These are phyloP conservation scores for Drosophila hamatofila DNA, from an alignment of 2,888 invertebrate genomes.

Conservation along the genomic window DNA sequence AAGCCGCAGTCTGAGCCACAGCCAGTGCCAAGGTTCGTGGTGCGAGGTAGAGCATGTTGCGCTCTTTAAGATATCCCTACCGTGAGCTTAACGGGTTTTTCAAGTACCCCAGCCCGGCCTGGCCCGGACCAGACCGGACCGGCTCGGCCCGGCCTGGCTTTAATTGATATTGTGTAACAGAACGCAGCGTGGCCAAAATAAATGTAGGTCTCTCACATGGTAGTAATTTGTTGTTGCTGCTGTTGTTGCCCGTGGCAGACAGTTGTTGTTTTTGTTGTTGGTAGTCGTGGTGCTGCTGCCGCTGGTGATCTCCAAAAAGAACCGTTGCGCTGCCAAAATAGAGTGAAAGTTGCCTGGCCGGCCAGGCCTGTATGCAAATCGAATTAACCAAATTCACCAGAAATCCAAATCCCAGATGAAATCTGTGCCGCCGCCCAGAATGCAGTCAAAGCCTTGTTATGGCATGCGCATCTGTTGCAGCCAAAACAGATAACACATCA, in stretches of 20 bases:
- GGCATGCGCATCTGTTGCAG: constrained; percentile 36
- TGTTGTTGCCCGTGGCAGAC: constrained; percentile 46
- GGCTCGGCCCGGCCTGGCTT: constrained; percentile 33
- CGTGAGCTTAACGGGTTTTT: constrained; percentile 73
- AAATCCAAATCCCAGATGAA: constrained; percentile 57
- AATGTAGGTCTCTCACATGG: constrained; percentile 67
- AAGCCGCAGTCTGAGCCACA: constrained; percentile 17
- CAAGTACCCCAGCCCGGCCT: constrained; percentile 58
- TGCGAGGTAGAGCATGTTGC: constrained; percentile 70
- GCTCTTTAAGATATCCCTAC: constrained; percentile 62
- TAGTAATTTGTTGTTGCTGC: constrained; percentile 56
- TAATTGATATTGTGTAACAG: constrained; percentile 80
- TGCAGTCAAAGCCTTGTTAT: constrained; percentile 30
- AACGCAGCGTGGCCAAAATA: constrained; percentile 71
- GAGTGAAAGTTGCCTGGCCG: constrained; percentile 71
- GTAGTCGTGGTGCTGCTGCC: constrained; percentile 10
- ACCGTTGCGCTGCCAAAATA: constrained; percentile 77
- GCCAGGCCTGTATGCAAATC: constrained; percentile 68
- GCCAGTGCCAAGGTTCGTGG: constrained; percentile 54
- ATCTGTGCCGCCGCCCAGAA: constrained; percentile 54
- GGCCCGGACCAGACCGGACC: constrained; percentile 21
- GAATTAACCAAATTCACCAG: constrained; percentile 55
- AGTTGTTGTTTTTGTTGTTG: background rate
- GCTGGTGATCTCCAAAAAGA: constrained; percentile 57
- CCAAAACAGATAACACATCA: constrained; percentile 38